Evolutionary conservation across 64 coral and sea anemone genomes (phyloP).

Genomic region (Actinia equina): DNA sequence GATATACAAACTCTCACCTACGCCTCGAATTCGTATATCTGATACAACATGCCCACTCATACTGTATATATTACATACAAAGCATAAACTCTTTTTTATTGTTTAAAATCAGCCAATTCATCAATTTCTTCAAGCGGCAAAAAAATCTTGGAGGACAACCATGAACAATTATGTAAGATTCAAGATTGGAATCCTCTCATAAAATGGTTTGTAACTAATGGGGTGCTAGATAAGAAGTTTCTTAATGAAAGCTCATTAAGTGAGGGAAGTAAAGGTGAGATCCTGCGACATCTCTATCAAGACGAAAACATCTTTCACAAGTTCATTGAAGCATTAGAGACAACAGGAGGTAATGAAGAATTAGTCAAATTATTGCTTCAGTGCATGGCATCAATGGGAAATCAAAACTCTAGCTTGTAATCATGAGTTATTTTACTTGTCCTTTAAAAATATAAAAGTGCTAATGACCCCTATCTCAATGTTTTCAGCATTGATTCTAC

Average conservation of each 20-base stretch:
- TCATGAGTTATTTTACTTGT: no score
- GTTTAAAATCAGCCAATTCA: no score
- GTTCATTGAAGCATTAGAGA: not conserved
- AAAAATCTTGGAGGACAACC: not conserved
- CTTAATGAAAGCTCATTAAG: not conserved
- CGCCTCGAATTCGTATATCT: no score
- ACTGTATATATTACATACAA: no score
- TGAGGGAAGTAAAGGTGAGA: not conserved
- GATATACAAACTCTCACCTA: no score
- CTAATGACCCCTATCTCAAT: no score
- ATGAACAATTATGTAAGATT: not conserved
- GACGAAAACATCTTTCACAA: not conserved
- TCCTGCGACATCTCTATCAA: not conserved
- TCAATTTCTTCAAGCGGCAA: not conserved
- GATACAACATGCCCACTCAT: no score
- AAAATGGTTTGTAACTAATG: not conserved
- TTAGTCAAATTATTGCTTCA: not conserved
- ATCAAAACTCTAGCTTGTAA: not conserved
- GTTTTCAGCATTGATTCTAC: no score
- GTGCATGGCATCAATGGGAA: not conserved
- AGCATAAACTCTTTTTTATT: no score
- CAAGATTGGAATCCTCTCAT: not conserved
- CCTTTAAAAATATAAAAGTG: no score
- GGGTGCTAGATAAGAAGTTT: not conserved
- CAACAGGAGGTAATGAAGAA: not conserved